phyloP scores from a whole-genome alignment of 1,140 invertebrate species.

The Delia radicum region DNA sequence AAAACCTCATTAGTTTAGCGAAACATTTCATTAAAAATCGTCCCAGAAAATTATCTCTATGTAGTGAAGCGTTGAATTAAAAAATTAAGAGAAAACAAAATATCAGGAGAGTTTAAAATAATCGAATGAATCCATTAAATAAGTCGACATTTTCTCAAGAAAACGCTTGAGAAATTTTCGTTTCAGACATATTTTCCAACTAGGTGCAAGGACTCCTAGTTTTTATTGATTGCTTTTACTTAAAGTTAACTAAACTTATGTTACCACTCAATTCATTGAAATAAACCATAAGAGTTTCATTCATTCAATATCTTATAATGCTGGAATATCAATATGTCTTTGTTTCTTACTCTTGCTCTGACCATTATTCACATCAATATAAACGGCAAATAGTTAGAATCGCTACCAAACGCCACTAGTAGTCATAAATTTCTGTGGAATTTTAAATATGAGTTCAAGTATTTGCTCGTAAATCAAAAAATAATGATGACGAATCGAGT shows the following conservation, averaged over 20 bases:
- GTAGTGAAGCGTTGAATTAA: no score
- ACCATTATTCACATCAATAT: neutral
- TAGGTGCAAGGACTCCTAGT: no score
- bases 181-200: no score
- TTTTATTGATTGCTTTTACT: constrained; percentile 8
- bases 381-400: neutral
- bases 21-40: no score
- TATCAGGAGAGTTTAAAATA: no score
- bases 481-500: constrained; percentile 23
- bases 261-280: neutral
- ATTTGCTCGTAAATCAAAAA: constrained; percentile 17
- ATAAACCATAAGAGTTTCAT: neutral
- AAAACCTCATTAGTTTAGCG: no score
- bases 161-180: no score
- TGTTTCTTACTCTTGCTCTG: neutral
- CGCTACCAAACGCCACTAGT: neutral
- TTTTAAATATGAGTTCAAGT: constrained; percentile 19
- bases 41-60: no score
- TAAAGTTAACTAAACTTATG: neutral
- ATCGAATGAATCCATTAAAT: no score
- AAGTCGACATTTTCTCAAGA: no score
- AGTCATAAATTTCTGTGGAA: neutral
- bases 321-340: neutral
- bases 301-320: neutral
- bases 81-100: no score